phyloP scores from a whole-genome alignment of 1,140 invertebrate species.

The Uloborus diversus region DNA sequence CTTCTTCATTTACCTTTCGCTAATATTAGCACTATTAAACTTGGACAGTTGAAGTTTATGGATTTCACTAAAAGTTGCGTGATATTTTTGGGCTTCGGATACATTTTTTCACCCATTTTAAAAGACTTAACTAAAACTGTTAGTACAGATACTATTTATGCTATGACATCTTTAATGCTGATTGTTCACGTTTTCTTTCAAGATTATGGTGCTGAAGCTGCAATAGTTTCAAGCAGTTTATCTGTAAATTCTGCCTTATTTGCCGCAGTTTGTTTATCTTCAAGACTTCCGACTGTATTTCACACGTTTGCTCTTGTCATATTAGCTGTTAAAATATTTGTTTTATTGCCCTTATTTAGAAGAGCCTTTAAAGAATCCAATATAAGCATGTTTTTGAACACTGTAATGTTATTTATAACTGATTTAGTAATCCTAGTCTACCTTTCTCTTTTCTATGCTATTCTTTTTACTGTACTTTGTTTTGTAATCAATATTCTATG shows the following conservation, averaged over 20 bases:
- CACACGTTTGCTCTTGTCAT: slow-evolving; percentile 89
- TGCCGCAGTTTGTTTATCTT: slow-evolving; percentile 92
- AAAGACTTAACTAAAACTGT: slow-evolving; percentile 95
- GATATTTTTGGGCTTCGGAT: slow-evolving; percentile 84
- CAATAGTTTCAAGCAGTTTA: slow-evolving; percentile 76
- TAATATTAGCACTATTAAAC: too few relatives aligned
- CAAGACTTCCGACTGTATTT: slow-evolving; percentile 81
- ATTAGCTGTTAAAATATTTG: slow-evolving; percentile 86
- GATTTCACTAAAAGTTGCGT: slow-evolving; percentile 63
- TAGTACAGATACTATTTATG: slow-evolving; percentile 96
- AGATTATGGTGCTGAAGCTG: slow-evolving; percentile 86
- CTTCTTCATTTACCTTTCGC: slow-evolving; percentile 48
- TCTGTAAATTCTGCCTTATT: slow-evolving; percentile 90
- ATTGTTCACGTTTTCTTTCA: slow-evolving; percentile 88
- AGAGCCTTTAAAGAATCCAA: slow-evolving; percentile 67
- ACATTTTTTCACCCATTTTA: slow-evolving; percentile 87
- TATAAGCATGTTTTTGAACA: neutral
- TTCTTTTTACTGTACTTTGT: slow-evolving; percentile 66
- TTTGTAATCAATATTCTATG: slow-evolving; percentile 71
- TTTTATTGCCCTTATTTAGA: slow-evolving; percentile 84
- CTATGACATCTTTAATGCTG: slow-evolving; percentile 87
- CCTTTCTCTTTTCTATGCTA: slow-evolving; percentile 54
- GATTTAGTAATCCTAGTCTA: neutral
- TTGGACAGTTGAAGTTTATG: too few relatives aligned
- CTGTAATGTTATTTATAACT: slow-evolving; percentile 11